Evolutionary conservation across 2,113 vertebrate genomes (phyloP).

Genomic region (Halcyon malimbica): DNA sequence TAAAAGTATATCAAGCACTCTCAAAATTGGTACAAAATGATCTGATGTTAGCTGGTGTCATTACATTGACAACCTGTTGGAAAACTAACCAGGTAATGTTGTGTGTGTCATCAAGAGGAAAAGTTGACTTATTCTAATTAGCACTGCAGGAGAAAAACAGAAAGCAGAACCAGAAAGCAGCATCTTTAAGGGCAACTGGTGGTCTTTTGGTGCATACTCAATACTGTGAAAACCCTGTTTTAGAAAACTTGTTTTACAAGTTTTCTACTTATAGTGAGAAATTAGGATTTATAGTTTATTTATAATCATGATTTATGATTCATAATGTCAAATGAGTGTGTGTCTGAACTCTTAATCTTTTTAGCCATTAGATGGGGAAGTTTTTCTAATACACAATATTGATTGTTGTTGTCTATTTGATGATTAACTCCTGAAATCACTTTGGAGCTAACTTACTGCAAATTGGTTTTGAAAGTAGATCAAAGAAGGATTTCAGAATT

Average conservation of each 20-base stretch:
- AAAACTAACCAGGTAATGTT: neutral
- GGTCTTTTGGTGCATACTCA: neutral
- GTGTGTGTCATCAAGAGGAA: neutral
- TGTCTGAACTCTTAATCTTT: neutral
- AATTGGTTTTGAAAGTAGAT: conserved; percentile 43
- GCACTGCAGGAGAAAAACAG: neutral
- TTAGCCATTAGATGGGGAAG: neutral
- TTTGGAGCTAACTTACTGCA: neutral
- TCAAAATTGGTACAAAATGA: neutral
- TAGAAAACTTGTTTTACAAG: neutral
- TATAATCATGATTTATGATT: neutral
- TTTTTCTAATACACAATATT: neutral
- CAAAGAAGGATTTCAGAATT: conserved; percentile 25
- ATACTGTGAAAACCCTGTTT: neutral
- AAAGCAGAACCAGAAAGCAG: neutral
- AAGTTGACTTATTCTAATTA: neutral
- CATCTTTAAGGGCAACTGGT: neutral
- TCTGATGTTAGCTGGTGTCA: neutral
- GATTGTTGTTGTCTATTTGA: neutral
- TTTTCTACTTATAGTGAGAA: neutral
- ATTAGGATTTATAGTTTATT: neutral
- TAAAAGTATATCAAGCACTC: neutral
- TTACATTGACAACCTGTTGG: neutral
- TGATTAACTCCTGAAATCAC: conserved; percentile 43
- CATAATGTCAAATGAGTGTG: neutral